Evolutionary conservation across 2,797 vertebrate genomes (phyloP), one percentile per base, ranked within the genome.

Genomic region (Periparus ater): DNA sequence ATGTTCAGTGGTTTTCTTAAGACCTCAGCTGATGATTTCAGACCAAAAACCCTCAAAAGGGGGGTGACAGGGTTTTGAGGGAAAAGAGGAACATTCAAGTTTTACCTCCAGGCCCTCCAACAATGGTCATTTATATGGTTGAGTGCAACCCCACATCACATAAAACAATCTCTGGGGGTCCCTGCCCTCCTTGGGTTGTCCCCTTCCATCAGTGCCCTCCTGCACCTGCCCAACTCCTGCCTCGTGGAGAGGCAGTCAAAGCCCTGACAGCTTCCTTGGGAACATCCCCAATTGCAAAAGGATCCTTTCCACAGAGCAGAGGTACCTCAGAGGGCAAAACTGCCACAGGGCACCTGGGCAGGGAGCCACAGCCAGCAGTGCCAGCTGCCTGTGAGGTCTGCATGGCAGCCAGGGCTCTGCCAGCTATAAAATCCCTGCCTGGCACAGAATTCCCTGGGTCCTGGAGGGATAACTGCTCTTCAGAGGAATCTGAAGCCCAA

Each of bases 361-460:
- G 79, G 68, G 70, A 83, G 62, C 47, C 42, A 9, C 2, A 50
- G 40, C 34, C 88, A 84, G 77, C 62, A 75, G 19, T 2, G 38
- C 75, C 42, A 71, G 73, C 92, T 81, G 91, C 82, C 71, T 89
- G 75, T 13, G 89, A 67, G 89, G 84, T 78, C 85, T 87, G 78
- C 51, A n/a, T 15, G 78, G 91, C 87, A 87, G 38, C 84, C 22
- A 50, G 61, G 80, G 88, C 83, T 66, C 63, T 75, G 89, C 86
- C 95, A 91, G 75, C 89, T 27, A 5, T 1, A 18, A 68, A 79
- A 58, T 38, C 70, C 62, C 66, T 45, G 76, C 85, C 79, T 89
- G 89, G 83, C 84, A 90, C 30, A 66, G 26, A 38, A 44, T 1
- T 19, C 6, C 32, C 38, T 55, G 8, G 1, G 2, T 66, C 70